Percentiles rank a stretch among this genome's conserved stretches.
Evolutionary conservation across 1,140 invertebrate genomes (phyloP).

Genomic region (Platorchestia sp.): DNA sequence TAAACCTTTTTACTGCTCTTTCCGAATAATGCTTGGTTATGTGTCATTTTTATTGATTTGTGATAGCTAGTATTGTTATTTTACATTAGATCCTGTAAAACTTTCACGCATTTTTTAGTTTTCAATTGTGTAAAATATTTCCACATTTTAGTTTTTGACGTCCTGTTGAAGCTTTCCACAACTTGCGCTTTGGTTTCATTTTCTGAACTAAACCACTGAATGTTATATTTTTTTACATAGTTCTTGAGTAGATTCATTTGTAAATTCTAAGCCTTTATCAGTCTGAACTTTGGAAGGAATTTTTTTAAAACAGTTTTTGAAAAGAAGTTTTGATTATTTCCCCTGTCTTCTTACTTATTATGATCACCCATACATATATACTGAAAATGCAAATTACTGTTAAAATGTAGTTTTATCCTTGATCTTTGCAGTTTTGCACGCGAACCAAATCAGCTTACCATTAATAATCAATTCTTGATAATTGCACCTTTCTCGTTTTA

Average conservation of each 20-base stretch:
- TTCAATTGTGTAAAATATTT: slow-evolving; percentile 68
- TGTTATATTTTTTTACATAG: slow-evolving; percentile 59
- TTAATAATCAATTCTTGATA: slow-evolving; percentile 69
- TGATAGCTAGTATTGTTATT: slow-evolving; percentile 68
- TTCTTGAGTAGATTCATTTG: slow-evolving; percentile 68
- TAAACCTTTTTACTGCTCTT: slow-evolving; percentile 57
- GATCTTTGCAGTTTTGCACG: slow-evolving; percentile 70
- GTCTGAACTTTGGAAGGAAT: slow-evolving; percentile 72
- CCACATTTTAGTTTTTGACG: slow-evolving; percentile 68
- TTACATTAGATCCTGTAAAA: slow-evolving; percentile 66
- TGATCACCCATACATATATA: slow-evolving; percentile 72
- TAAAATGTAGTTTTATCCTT: slow-evolving; percentile 72
- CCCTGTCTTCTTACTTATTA: slow-evolving; percentile 72
- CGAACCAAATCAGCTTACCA: slow-evolving; percentile 71
- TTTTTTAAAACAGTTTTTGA: slow-evolving; percentile 67
- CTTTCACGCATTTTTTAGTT: slow-evolving; percentile 67
- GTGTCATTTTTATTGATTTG: slow-evolving; percentile 67
- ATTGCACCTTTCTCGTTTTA: slow-evolving; percentile 61
- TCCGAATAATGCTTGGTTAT: slow-evolving; percentile 58
- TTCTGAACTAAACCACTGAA: slow-evolving; percentile 64
- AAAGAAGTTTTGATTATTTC: slow-evolving; percentile 66
- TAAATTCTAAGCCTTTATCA: slow-evolving; percentile 72
- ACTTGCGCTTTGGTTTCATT: slow-evolving; percentile 69
- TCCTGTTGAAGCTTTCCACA: slow-evolving; percentile 69
- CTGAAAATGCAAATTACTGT: slow-evolving; percentile 72